Evolutionary conservation across 2,797 vertebrate genomes (phyloP), one percentile per base, ranked within the genome.

Genomic region (Pseudochirops cupreus): DNA sequence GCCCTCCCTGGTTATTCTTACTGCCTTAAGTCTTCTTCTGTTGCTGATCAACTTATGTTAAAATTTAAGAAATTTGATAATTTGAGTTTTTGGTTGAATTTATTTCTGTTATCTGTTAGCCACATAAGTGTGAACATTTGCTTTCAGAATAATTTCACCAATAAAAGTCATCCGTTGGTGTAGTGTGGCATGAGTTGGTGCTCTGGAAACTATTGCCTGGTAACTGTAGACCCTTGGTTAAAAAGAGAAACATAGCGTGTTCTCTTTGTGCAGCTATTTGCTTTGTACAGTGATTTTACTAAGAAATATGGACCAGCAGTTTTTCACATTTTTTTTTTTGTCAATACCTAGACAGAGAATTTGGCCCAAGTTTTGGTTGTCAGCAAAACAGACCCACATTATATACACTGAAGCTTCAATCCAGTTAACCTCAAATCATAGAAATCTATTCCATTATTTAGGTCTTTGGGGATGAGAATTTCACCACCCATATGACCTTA

Each of bases 21-120:
- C 10, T 98, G 98, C 99, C 98, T 99, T 99, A 99, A 98, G 97
- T 97, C 98, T 97, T 97, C 94, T 95, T 98, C 91, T 97, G 96
- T 98, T 98, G 98, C 98, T 97, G 97, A 89, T 96, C 97, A 95
- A 92, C 97, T 97, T 97, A 62, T 2, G 0, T 95, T 97, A 46
- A 56, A 62, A 92, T 96, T 96, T 74, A 58, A 94, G 94, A 97
- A 95, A 95, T 96, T 50, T 31, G 82, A 95, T 74, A 91, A 91
- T 52, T 55, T 55, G 93, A 91, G 0, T 1, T 39, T 97, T 96
- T 57, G 90, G 56, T 94, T 92, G 91, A 92, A 93, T 91, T 91
- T 93, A 53, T 91, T 93, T 92, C 96, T 94, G 94, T 96, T 97
- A 94, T 93, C 33, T 53, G 5, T 93, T 57, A 91, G 90, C 94